These are phyloP conservation scores for Meghimatium bilineatum DNA, from an alignment of 2,888 invertebrate species.

Conservation along the genomic window DNA sequence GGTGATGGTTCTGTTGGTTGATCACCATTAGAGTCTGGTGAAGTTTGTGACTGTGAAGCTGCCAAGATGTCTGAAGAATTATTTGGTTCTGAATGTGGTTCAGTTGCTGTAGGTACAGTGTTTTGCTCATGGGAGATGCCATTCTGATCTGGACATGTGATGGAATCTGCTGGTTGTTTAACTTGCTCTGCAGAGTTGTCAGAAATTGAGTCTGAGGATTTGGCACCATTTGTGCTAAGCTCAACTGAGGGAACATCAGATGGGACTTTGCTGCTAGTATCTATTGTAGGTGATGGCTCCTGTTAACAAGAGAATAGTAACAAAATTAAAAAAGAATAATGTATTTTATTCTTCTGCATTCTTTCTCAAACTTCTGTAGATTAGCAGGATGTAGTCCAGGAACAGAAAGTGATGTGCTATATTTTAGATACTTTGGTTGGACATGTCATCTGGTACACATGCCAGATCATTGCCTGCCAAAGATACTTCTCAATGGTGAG, in stretches of 20 bases:
- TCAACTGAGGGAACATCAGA: slow-evolving; percentile 33
- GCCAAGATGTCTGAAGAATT: slow-evolving; percentile 20
- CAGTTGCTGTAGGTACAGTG: background rate
- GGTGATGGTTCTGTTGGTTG: slow-evolving; percentile 5
- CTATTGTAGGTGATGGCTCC: slow-evolving; percentile 40
- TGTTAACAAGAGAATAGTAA: background rate
- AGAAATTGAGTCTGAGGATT: slow-evolving; percentile 1
- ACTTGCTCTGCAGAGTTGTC: background rate
- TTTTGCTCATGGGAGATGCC: background rate
- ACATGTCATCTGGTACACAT: too few species aligned
- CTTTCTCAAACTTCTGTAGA: too few species aligned
- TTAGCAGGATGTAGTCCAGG: too few species aligned
- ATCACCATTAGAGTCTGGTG: background rate
- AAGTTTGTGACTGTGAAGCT: slow-evolving; percentile 10
- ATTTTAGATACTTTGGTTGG: too few species aligned
- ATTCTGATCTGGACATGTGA: background rate
- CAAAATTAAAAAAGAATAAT: background rate
- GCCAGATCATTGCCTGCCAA: too few species aligned
- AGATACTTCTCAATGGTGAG: too few species aligned
- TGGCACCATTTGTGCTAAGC: slow-evolving; percentile 41
- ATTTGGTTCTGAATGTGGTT: background rate
- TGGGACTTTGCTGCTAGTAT: slow-evolving; percentile 45
- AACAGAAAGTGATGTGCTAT: too few species aligned
- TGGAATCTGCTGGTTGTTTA: background rate
- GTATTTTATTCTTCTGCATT: too few species aligned